Evolutionary conservation across 1,140 invertebrate species (phyloP).

Genomic region (Antheraea mylitta): DNA sequence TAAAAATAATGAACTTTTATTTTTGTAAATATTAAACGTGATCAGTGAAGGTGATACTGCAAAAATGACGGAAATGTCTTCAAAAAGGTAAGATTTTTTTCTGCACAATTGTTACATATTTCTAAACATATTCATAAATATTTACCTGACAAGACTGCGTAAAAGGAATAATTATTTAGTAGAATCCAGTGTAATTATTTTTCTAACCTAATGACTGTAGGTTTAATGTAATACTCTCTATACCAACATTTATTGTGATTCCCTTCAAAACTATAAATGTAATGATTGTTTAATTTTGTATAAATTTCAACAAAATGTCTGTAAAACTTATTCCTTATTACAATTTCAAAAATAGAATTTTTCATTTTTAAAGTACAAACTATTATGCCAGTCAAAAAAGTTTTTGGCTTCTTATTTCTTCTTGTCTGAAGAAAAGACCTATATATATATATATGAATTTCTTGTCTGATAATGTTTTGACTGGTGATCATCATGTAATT

Average conservation of each 20-base stretch:
- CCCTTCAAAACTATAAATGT: not conserved
- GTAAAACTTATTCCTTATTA: too few relatives aligned
- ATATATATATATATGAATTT: too few relatives aligned
- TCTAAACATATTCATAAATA: not conserved
- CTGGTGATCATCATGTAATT: too few relatives aligned
- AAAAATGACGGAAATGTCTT: constrained; percentile 72
- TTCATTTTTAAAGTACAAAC: not conserved
- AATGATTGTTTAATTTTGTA: not conserved
- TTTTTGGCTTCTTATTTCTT: not conserved
- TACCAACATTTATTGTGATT: not conserved
- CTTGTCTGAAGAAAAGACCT: too few relatives aligned
- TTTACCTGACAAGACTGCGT: not conserved
- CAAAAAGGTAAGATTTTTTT: constrained; percentile 58
- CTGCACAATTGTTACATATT: not conserved
- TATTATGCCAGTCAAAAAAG: not conserved
- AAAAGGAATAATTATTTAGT: not conserved
- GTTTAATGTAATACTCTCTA: not conserved
- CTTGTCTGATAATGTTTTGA: too few relatives aligned
- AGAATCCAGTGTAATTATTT: not conserved
- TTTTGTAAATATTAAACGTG: constrained; percentile 36
- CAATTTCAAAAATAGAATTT: constrained; percentile 11
- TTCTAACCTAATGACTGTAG: not conserved
- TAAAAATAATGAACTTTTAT: constrained; percentile 51
- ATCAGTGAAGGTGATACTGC: constrained; percentile 39
- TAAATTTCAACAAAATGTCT: not conserved